These are phyloP conservation scores for Salticus scenicus DNA, from an alignment of 2,888 invertebrate species.

Conservation along the genomic window DNA sequence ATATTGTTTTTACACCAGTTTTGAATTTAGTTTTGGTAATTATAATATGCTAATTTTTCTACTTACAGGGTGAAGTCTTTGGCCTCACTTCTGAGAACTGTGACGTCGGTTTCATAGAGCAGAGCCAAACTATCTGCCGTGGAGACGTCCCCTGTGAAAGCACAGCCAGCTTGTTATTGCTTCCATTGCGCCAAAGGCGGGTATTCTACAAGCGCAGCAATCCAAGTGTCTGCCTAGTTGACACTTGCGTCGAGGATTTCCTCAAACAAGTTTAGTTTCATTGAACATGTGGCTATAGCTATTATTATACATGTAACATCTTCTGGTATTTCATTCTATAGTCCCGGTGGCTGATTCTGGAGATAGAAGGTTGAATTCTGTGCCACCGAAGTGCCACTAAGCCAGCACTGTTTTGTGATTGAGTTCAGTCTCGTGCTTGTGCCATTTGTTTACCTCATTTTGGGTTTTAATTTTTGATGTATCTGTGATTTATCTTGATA, in stretches of 20 bases:
- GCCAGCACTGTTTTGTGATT: slow-evolving; percentile 8
- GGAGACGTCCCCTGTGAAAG: slow-evolving; percentile 70
- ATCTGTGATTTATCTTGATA: slow-evolving; percentile 6
- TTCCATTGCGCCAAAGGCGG: slow-evolving; percentile 68
- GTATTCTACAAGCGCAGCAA: slow-evolving; percentile 71
- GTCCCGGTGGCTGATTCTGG: background rate
- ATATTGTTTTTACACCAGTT: too few relatives aligned
- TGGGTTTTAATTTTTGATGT: slow-evolving; percentile 2
- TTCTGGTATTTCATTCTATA: slow-evolving; percentile 15
- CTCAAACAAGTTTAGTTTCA: background rate
- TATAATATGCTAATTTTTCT: too few relatives aligned
- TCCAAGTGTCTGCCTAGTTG: slow-evolving; percentile 64
- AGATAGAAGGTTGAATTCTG: background rate
- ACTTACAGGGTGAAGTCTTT: slow-evolving; percentile 68
- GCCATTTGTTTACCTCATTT: background rate
- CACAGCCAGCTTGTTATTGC: slow-evolving; percentile 65
- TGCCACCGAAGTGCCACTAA: slow-evolving; percentile 12
- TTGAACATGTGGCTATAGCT: background rate
- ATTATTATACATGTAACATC: background rate
- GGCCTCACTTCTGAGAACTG: slow-evolving; percentile 70
- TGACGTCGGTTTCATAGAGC: slow-evolving; percentile 71
- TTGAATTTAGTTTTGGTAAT: too few relatives aligned
- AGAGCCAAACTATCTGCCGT: slow-evolving; percentile 67
- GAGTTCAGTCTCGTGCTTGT: background rate
- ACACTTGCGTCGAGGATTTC: slow-evolving; percentile 69